A percentile compares a stretch with the other conserved stretches of the same genome.
Evolutionary conservation across 2,888 invertebrate species (phyloP).

Genomic region (Callyntrura guangdongensis): DNA sequence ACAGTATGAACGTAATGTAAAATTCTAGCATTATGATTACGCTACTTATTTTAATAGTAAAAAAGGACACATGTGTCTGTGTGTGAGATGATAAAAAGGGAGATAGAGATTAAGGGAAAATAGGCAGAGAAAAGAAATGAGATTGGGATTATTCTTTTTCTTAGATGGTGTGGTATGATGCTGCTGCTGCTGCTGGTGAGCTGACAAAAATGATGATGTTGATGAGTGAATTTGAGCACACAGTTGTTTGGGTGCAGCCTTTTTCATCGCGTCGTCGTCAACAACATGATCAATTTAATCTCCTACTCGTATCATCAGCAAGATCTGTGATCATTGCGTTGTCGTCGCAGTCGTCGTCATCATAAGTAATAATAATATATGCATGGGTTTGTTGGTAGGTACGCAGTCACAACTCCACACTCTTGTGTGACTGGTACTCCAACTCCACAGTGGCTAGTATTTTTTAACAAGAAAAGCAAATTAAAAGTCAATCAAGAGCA

Average conservation of each 20-base stretch:
- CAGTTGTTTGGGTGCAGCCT: constrained; percentile 30
- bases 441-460: constrained; percentile 5
- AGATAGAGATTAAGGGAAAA: not conserved
- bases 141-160: constrained; percentile 9
- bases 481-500: constrained; percentile 77
- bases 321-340: not conserved
- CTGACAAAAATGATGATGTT: not conserved
- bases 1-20: too few relatives aligned
- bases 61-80: too few relatives aligned
- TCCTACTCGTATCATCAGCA: not conserved
- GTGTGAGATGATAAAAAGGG: not conserved
- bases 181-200: not conserved
- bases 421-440: not conserved
- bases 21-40: too few relatives aligned
- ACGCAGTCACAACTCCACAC: constrained; percentile 2
- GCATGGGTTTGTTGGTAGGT: not conserved
- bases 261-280: constrained; percentile 20
- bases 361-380: not conserved
- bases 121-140: not conserved
- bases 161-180: not conserved
- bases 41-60: too few relatives aligned
- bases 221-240: not conserved
- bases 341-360: not conserved
- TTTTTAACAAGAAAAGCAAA: constrained; percentile 71
- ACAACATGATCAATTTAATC: not conserved